Evolutionary conservation across 2,888 invertebrate genomes (phyloP), one percentile per base, ranked within the genome.

Genomic region (Lasioglossum leucozonium): DNA sequence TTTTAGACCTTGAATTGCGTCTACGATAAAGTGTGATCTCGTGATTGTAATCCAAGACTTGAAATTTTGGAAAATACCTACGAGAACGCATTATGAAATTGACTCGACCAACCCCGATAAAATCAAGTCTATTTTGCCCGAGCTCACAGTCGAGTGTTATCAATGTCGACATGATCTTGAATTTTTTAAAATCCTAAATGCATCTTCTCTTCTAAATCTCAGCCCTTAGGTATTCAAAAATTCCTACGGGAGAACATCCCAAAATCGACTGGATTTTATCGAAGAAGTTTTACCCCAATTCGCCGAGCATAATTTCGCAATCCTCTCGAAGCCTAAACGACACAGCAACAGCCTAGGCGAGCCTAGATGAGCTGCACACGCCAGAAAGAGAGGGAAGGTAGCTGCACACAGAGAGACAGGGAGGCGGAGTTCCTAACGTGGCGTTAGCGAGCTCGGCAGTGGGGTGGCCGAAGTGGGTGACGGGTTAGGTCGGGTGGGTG

Each of bases 401-500:
- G 75, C 10, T 4, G 42, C 40, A 71, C 30, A 42, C 30, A 74
- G 65, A 44, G 40, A 67, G 5, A 37, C 62, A 72, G 30, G 75
- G 62, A 77, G 86, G 62, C 58, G 77, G 80, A 77, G 84, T 72
- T 81, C 71, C 82, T 84, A 88, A 85, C 88, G 90, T 82, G 79
- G 78, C 58, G 58, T 58, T 90, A 87, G 88, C 81, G 78, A 85
- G 81, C 44, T 75, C 58, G 58, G 58, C 26, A 78, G 74, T 74
- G 78, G 88, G 81, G 86, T 82, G 78, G 87, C 47, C 30, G 82
- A 34, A 78, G 82, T 72, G 88, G 88, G 79, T 84, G 82, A 77
- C 62, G 84, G 83, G 78, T 86, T 79, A 76, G 83, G 82, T 67
- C 76, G 81, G 74, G 72, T 86, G 85, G 87, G 79, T 84, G 86